Base-by-base conservation (phyloP, 2,797 vertebrate species). In the Onychomys leucogaster region DNA sequence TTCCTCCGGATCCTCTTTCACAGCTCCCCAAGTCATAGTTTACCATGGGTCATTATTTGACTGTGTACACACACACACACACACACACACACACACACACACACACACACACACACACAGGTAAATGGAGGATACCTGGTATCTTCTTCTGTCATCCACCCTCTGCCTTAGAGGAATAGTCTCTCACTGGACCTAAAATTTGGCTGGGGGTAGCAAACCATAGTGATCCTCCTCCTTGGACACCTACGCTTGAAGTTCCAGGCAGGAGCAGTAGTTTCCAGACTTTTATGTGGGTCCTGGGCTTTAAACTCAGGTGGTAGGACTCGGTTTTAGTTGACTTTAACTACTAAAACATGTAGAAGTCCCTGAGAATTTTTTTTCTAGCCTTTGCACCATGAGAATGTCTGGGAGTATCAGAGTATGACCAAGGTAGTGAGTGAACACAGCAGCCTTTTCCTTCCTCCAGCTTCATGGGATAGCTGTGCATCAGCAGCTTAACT, bases 71-170 rank as follows among this genome's bases (percentile, higher is more conserved):
- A n/a, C 29, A 25, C 41, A 19, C 75, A 10, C 9, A 49, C 46
- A 49, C 46, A 49, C 46, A 49, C 46, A 49, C 7, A 49, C 49
- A 49, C 49, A 49, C 49, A 49, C 49, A 52, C 49, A 52, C 49
- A 52, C 49, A 13, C 49, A 52, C 49, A 19, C 9, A 27, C 9
- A 19, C 37, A 61, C 63, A 25, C 9, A 5, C 7, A 7, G 12
- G 2, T 5, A 2, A 2, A 13, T 29, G 13, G 7, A 3, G 23
- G 23, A 37, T 2, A 3, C 4, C 8, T 4, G 10, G 9, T n/a
- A 32, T 21, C 32, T 23, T 80, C 17, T 55, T 80, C 49, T 80
- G 49, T 21, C 77, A 23, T 16, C 5, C 29, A 65, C 29, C 29
- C 29, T 67, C 63, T 55, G 77, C 32, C 49, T n/a, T 55, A n/a